Base-by-base conservation (phyloP, 2,797 vertebrate genomes). In the Neosalanx taihuensis region DNA sequence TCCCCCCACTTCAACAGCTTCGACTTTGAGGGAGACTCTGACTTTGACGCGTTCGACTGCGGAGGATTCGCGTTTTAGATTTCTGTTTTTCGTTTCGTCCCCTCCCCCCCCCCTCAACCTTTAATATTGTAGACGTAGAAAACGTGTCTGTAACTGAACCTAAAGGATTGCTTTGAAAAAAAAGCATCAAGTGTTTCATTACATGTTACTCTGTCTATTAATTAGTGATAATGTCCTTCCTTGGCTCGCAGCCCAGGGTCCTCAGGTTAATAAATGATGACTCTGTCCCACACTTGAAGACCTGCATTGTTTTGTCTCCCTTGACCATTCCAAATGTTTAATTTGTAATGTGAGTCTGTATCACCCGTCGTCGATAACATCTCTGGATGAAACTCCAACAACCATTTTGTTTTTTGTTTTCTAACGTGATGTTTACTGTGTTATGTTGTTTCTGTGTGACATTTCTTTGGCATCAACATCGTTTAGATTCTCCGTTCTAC, bases 31-130 rank as follows among this genome's bases (percentile, higher is more conserved):
- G 92, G 84, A 20, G 91, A 94, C 87, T 91, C 93, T 3, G 93
- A 95, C 84, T 94, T 93, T 46, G 93, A 94, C 35, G 88, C 89
- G 0, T 94, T 94, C 41, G 94, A 95, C 81, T 95, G 93, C 15
- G 94, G 93, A 56, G 93, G 92, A 18, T 94, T 94, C 72, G 88
- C 91, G 29, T 94, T 95, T 86, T 95, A 91, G 69, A 18, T 12
- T 18, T 13, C 33, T 30, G 4, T 53, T 12, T 29, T 15, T 73
- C 20, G 56, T 3, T 41, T 67, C 53, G 57, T 71, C 63, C 9
- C 9, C 63, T 7, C 9, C 10, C 66, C 1, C 33, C 20, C 61
- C 70, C 60, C 5, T 5, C 23, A 4, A 4, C n/a, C 2, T 20
- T 10, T 15, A 12, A 2, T 6, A 6, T 20, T 6, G 26, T 30